phyloP scores from a whole-genome alignment of 2,113 vertebrate species.

The Hyla sarda region DNA sequence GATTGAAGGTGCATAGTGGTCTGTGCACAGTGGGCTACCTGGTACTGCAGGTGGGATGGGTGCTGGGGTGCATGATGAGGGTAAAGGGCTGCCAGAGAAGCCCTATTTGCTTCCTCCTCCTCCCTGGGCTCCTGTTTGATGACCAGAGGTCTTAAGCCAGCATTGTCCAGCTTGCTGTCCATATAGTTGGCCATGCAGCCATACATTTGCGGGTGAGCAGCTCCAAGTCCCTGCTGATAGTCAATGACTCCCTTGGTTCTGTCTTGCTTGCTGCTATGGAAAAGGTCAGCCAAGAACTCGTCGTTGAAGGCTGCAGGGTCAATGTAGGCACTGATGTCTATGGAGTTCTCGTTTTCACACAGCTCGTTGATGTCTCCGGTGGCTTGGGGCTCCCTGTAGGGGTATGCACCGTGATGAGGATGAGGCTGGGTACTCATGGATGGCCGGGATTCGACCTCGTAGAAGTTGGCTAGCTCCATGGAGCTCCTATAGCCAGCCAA shows the following conservation, averaged over 20 bases:
- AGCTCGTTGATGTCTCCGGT: conserved; percentile 85
- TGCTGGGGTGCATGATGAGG: conserved; percentile 76
- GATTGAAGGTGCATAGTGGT: conserved; percentile 96
- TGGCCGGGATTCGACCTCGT: conserved; percentile 92
- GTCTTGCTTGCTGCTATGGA: conserved; percentile 92
- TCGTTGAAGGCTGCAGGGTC: conserved; percentile 97
- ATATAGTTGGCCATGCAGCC: conserved; percentile 83
- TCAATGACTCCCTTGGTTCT: conserved; percentile 84
- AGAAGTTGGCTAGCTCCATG: conserved; percentile 96
- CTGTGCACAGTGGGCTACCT: conserved; percentile 95
- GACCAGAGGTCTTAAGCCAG: conserved; percentile 85
- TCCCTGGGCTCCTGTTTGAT: conserved; percentile 96
- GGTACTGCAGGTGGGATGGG: conserved; percentile 93
- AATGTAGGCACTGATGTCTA: conserved; percentile 98
- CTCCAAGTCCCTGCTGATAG: conserved; percentile 77
- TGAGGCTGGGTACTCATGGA: conserved; percentile 79
- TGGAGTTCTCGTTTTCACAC: conserved; percentile 96
- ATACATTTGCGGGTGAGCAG: conserved; percentile 73
- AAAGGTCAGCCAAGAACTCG: conserved; percentile 96
- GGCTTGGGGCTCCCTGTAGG: conserved; percentile 76
- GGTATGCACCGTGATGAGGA: conserved; percentile 73
- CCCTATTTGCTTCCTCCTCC: conserved; percentile 83
- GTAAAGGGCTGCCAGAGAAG: conserved; percentile 79
- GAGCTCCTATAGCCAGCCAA: conserved; percentile 84
- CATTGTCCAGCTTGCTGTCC: conserved; percentile 79